Base-by-base conservation (phyloP, 2,888 invertebrate genomes). In the Cremastobaeus sp. region DNA sequence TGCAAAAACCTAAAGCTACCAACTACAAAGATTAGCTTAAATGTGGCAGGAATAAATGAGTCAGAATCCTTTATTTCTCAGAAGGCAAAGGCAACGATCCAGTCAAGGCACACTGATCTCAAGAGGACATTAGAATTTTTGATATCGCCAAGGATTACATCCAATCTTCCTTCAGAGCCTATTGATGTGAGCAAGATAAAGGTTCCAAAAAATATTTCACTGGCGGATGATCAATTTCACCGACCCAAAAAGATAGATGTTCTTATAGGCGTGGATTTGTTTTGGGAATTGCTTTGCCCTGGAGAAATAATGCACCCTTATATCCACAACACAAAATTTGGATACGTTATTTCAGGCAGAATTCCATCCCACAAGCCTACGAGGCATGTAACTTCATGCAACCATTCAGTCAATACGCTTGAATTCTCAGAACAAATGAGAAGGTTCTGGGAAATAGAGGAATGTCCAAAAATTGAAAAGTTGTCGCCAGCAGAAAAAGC, bases 271-370 rank as follows among this genome's bases (percentile, higher is more conserved):
- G 34, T 39, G 6, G 21, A 18, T 2, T 34, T 57, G 3, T 66
- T 66, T 25, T 66, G 37, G 30, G 39, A 47, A 17, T 14, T 47
- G 2, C 2, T 66, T 3, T 25, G 32, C 12, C 21, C 41, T 0
- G 55, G 66, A 1, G 45, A 66, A 20, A 37, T 55, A 8, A 4
- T 12, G 3, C 6, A 28, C 18, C 66, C 57, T 6, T 32, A 65
- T 18, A 47, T 78, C 6, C 76, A 35, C 1, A 50, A 50, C 34
- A 35, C 34, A 0, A 6, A 35, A 11, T n/a, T 48, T 0, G 48
- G 48, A 1, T 78, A 74, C 74, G 54, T 77, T n/a, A 18, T 78
- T n/a, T 37, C 71, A 9, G 74, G 70, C 20, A 37, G 41, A 18
- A 35, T 66, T 15, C 50, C 48, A 9, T 25, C 17, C 14, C 4